Evolutionary conservation across 2,113 vertebrate species (phyloP), one percentile per base, ranked within the genome.

Genomic region (Otolemur garnettii): DNA sequence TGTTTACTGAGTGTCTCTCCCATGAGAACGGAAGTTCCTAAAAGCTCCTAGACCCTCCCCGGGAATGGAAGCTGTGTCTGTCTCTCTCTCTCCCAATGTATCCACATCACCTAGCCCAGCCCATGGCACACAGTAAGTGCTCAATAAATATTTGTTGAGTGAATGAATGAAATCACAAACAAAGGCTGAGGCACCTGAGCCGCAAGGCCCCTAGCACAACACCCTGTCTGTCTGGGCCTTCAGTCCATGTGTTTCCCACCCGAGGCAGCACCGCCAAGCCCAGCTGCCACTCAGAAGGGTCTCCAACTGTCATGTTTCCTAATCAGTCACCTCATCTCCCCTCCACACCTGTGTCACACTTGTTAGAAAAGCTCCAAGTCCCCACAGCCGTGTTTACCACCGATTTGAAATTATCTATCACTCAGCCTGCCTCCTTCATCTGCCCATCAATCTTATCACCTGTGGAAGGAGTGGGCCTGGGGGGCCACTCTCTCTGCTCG

Each of bases 371-470:
- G 90, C 95, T 68, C 1, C 18, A 0, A 0, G 0, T 81, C 87
- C 64, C 94, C 93, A 91, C 89, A 57, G 84, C 72, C 60, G 12
- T 42, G 19, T 78, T 83, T 90, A 53, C 94, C 30, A 1, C 87
- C 15, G 4, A 35, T 84, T 50, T 71, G 53, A 93, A 93, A 90
- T 62, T 38, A n/a, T 92, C 87, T 87, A 59, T 90, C 95, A 45
- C 77, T 97, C 96, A 87, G 50, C 55, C 22, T 24, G 74, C 74
- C 93, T 1, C 1, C 15, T 75, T 59, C 59, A 30, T 64, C 85
- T 66, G 77, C 93, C 86, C 89, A 95, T 92, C 97, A 69, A 14
- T 84, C 91, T 93, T 33, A 4, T 68, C 95, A 79, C 74, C 88
- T 71, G 18, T 24, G 66, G 93, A 91, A 0, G 30, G 66, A 33